These are phyloP conservation scores for Diloba caeruleocephala DNA, from an alignment of 2,888 invertebrate genomes.

Conservation along the genomic window DNA sequence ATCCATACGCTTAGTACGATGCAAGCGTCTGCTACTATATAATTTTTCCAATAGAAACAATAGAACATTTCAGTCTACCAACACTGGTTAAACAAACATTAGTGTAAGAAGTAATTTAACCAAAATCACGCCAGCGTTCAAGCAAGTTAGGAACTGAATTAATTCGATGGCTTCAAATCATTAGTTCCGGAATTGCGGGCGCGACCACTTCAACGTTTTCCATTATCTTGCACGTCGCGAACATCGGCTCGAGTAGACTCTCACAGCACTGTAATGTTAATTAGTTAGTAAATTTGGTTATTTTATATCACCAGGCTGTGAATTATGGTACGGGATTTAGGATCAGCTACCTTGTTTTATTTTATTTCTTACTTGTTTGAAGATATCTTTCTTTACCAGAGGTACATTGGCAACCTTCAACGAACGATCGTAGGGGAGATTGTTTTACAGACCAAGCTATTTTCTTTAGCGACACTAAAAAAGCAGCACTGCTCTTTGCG, in stretches of 20 bases:
- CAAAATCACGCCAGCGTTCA: constrained; percentile 33
- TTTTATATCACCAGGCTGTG: constrained; percentile 28
- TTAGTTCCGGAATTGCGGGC: constrained; percentile 47
- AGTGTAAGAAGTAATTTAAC: constrained; percentile 49
- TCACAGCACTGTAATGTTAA: constrained; percentile 30
- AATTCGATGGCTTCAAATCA: constrained; percentile 49
- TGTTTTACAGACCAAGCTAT: too few relatives aligned
- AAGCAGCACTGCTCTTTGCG: too few relatives aligned
- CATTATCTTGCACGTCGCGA: constrained; percentile 50
- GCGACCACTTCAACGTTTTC: constrained; percentile 43
- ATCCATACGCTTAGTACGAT: too few relatives aligned
- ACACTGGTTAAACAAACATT: constrained; percentile 48
- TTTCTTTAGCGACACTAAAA: too few relatives aligned
- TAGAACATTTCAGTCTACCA: constrained; percentile 36
- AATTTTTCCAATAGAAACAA: constrained; percentile 15
- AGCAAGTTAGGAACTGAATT: constrained; percentile 44
- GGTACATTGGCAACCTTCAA: too few relatives aligned
- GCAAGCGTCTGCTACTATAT: too few relatives aligned
- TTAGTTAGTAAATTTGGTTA: constrained; percentile 47
- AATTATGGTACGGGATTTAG: too few relatives aligned
- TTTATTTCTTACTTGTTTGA: too few relatives aligned
- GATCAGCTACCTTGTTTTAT: too few relatives aligned
- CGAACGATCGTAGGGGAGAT: too few relatives aligned
- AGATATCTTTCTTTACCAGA: too few relatives aligned
- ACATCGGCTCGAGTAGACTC: constrained; percentile 12